phyloP scores from a whole-genome alignment of 1,140 invertebrate species.

The Pentalonia nigronervosa region DNA sequence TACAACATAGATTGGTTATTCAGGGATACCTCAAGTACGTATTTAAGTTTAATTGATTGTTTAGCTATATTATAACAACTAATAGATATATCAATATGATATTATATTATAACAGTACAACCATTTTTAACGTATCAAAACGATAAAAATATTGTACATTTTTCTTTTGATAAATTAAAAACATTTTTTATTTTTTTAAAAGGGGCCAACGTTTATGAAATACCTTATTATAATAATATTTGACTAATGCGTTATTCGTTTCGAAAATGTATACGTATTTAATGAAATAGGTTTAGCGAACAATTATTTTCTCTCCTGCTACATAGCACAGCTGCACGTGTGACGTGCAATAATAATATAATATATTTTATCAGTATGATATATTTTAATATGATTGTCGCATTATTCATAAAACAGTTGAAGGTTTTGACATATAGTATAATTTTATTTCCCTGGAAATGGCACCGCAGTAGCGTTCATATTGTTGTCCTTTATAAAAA shows the following conservation, averaged over 20 bases:
- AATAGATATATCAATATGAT: background rate
- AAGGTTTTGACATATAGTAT: background rate
- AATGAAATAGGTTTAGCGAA: background rate
- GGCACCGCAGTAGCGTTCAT: background rate
- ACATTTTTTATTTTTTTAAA: background rate
- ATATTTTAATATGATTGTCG: slow-evolving; percentile 13
- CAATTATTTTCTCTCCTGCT: background rate
- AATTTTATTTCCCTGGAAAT: background rate
- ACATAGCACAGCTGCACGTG: background rate
- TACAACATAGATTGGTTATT: background rate
- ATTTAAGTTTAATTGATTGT: too few species aligned
- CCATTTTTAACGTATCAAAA: background rate
- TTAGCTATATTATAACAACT: background rate
- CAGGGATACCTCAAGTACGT: too few species aligned
- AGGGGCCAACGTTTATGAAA: background rate
- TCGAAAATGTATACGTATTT: background rate
- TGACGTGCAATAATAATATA: background rate
- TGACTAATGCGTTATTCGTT: background rate
- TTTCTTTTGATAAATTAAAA: background rate
- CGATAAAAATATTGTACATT: background rate
- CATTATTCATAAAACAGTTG: slow-evolving; percentile 14
- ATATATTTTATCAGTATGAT: background rate
- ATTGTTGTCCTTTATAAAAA: background rate
- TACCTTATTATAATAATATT: background rate
- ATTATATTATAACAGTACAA: background rate